Percentiles rank a stretch among this genome's conserved stretches.
Evolutionary conservation across 2,888 invertebrate genomes (phyloP).

Genomic region (Drosophila robusta): DNA sequence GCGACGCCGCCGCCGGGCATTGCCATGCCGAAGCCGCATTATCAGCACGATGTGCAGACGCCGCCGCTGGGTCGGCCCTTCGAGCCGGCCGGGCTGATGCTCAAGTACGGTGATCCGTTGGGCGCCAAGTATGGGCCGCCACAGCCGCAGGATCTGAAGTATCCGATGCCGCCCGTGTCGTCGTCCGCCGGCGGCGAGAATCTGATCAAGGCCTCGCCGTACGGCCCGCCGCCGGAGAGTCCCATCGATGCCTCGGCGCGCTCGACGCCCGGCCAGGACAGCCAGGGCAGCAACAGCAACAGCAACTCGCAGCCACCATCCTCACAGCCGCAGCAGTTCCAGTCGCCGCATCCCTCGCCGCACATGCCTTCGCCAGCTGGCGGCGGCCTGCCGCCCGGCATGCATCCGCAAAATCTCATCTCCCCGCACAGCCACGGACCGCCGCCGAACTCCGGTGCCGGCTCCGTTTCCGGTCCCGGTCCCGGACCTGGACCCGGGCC

Average conservation of each 20-base stretch:
- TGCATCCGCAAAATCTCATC: conserved; percentile 85
- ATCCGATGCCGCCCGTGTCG: conserved; percentile 81
- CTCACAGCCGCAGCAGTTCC: conserved; percentile 81
- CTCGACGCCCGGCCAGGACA: conserved; percentile 85
- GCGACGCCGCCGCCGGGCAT: conserved; percentile 82
- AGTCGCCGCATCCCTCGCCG: conserved; percentile 85
- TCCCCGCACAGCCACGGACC: conserved; percentile 78
- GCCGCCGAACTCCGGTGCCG: conserved; percentile 52
- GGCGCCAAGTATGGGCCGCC: conserved; percentile 82
- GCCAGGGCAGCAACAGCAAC: conserved; percentile 85
- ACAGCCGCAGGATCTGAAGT: conserved; percentile 84
- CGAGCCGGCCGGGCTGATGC: conserved; percentile 84
- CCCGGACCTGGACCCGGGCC: conserved; percentile 73
- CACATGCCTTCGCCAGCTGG: conserved; percentile 84
- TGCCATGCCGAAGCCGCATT: conserved; percentile 84
- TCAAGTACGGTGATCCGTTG: conserved; percentile 85
- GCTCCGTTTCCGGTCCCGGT: conserved; percentile 50
- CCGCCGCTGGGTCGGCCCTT: conserved; percentile 83
- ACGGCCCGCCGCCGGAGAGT: conserved; percentile 82
- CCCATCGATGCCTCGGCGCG: conserved; percentile 85
- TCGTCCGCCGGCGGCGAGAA: conserved; percentile 82
- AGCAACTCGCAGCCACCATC: conserved; percentile 84
- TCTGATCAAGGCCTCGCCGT: conserved; percentile 84
- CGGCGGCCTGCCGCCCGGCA: conserved; percentile 81
- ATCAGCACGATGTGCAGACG: conserved; percentile 83